Base-by-base conservation (phyloP, 2,888 invertebrate genomes). In the Drosophila austrosaltans region DNA sequence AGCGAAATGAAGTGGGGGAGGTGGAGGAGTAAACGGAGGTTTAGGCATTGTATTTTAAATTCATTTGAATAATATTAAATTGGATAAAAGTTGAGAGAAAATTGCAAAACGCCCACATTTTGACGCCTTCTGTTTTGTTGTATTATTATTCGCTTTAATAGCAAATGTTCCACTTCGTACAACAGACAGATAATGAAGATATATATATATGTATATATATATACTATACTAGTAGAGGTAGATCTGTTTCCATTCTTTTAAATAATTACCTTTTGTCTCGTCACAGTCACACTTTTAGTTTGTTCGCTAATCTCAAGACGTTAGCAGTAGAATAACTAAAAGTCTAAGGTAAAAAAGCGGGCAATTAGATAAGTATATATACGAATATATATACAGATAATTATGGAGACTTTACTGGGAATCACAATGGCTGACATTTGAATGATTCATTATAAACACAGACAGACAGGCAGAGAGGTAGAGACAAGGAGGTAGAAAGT, bases 31-130 rank as follows among this genome's bases (percentile, higher is more conserved):
- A 53, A 56, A 30, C 12, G 20, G 16, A 54, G 30, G 61, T 56
- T 48, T 36, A 36, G 36, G 36, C 36, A 36, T 36, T 36, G 36
- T 36, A 3, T 36, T 36, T 36, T 8, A 39, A 61, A 62, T 58
- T 69, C 48, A 10, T 22, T 48, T 48, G 48, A 48, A 62, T 57
- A 57, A 57, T 62, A 28, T 5, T 53, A 69, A 69, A 62, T 58
- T 53, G 30, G 56, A 36, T 10, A 36, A 36, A 36, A 36, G 36
- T 36, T 36, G 36, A 36, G 36, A 36, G 16, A 16, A 16, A 36
- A 36, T 36, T 8, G 36, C 7, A 36, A 36, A 8, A 30, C 48
- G 22, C 48, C 48, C 48, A 48, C 48, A 40, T 25, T 48, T 48
- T 48, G 3, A 25, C 48, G 25, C 48, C 48, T 48, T 48, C 48